phyloP scores from a whole-genome alignment of 2,888 invertebrate species.

The Pimpla rufipes region DNA sequence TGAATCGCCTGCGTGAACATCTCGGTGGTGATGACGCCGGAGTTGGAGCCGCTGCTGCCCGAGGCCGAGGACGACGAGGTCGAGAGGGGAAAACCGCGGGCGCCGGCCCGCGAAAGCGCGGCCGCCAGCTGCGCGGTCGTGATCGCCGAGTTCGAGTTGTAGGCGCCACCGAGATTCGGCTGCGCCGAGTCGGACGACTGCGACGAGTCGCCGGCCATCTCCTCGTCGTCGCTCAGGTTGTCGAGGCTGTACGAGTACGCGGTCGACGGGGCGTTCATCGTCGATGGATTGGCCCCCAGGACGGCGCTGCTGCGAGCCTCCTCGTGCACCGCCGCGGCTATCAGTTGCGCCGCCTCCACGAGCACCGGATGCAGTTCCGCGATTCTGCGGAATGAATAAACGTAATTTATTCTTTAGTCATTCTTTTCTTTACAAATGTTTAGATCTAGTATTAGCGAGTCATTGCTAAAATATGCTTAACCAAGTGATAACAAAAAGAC shows the following conservation, averaged over 20 bases:
- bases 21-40: constrained; percentile 89
- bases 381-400: too few relatives aligned
- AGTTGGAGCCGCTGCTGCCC: constrained; percentile 75
- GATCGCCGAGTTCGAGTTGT: constrained; percentile 86
- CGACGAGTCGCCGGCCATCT: constrained; percentile 86
- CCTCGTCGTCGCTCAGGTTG: constrained; percentile 87
- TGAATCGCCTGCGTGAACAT: constrained; percentile 93
- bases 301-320: constrained; percentile 80
- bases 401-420: too few relatives aligned
- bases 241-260: constrained; percentile 87
- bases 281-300: constrained; percentile 73
- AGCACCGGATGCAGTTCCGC: constrained; percentile 90
- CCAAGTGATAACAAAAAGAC: too few relatives aligned
- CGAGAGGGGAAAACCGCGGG: constrained; percentile 76
- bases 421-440: too few relatives aligned
- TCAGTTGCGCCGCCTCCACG: constrained; percentile 89
- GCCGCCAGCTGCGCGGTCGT: constrained; percentile 92
- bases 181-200: constrained; percentile 85
- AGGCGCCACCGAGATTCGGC: constrained; percentile 74
- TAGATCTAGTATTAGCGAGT: too few relatives aligned
- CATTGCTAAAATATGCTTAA: too few relatives aligned
- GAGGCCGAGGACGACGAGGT: constrained; percentile 75
- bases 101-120: constrained; percentile 89
- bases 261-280: constrained; percentile 79
- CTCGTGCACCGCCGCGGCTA: constrained; percentile 88